phyloP scores from a whole-genome alignment of 2,888 invertebrate species.

The Patella depressa region DNA sequence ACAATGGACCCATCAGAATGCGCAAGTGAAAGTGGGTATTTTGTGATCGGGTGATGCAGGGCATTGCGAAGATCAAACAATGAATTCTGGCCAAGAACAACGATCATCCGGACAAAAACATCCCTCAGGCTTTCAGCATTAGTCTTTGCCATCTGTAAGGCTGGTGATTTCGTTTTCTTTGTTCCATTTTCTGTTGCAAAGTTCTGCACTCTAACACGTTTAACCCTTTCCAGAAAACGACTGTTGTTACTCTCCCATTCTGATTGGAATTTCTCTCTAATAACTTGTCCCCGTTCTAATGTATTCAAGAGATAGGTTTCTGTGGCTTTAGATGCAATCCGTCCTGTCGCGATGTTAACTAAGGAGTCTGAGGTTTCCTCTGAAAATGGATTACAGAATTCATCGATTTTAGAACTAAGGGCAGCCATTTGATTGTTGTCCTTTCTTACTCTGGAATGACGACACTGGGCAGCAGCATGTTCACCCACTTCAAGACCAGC shows the following conservation, averaged over 20 bases:
- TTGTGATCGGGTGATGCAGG: not conserved
- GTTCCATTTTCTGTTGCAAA: conserved; percentile 23
- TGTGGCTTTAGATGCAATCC: not conserved
- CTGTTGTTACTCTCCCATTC: conserved; percentile 22
- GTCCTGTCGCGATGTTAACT: not conserved
- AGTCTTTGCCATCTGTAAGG: conserved; percentile 3
- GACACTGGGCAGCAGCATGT: conserved; percentile 23
- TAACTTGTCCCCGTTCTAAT: conserved; percentile 16
- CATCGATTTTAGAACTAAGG: conserved; percentile 17
- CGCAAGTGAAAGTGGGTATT: not conserved
- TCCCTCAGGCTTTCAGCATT: conserved; percentile 25
- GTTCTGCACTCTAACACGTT: conserved; percentile 18
- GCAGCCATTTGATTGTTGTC: conserved; percentile 16
- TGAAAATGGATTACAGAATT: conserved; percentile 26
- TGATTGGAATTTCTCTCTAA: conserved; percentile 17
- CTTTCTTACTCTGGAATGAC: conserved; percentile 19
- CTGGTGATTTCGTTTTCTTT: conserved; percentile 12
- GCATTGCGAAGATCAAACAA: not conserved
- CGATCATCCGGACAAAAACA: conserved; percentile 4
- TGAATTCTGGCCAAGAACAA: not conserved
- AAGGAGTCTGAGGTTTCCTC: not conserved
- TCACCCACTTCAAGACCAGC: conserved; percentile 24
- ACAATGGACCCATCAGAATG: not conserved
- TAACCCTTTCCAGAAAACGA: conserved; percentile 26
- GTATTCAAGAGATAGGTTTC: not conserved